Base-by-base conservation (phyloP, 2,888 invertebrate genomes). In the Trisateles emortualis region DNA sequence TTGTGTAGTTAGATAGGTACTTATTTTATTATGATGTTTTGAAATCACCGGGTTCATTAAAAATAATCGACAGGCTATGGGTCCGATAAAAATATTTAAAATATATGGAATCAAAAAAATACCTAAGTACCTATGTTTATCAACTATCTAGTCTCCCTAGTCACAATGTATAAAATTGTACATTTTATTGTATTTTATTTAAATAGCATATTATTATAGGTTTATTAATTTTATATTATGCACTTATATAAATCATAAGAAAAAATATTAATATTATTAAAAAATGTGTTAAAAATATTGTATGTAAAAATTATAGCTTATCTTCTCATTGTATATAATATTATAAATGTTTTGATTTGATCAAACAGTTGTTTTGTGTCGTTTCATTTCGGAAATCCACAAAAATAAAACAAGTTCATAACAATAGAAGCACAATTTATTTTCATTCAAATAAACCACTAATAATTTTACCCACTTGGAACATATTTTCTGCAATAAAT, bases 91-190 rank as follows among this genome's bases (percentile, higher is more conserved):
- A n/a, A n/a, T n/a, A n/a, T n/a, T n/a, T n/a, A n/a, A n/a, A n/a
- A n/a, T n/a, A n/a, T n/a, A n/a, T n/a, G n/a, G n/a, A n/a, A n/a
- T n/a, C n/a, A n/a, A n/a, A 0, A n/a, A 35, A 24, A 44, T 16
- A n/a, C n/a, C n/a, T n/a, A 6, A 11, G 10, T 36, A 35, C 3
- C 35, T 63, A 60, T 36, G 41, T 55, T 45, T 49, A 35, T 36
- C 41, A 51, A 52, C 43, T 45, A 54, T 62, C 48, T 66, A 68
- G 69, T 68, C 69, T 55, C 38, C 54, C 62, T 75, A 72, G 71
- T 75, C 72, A 52, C 30, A 30, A 48, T 76, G 75, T 77, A 69
- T 59, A 74, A 66, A 71, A 38, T 62, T 76, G 73, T 76, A 76
- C 68, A 76, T 69, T 68, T 73, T 57, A 58, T 44, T 51, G 24